Base-by-base conservation (phyloP, 2,888 invertebrate genomes). In the Eupithecia inturbata region DNA sequence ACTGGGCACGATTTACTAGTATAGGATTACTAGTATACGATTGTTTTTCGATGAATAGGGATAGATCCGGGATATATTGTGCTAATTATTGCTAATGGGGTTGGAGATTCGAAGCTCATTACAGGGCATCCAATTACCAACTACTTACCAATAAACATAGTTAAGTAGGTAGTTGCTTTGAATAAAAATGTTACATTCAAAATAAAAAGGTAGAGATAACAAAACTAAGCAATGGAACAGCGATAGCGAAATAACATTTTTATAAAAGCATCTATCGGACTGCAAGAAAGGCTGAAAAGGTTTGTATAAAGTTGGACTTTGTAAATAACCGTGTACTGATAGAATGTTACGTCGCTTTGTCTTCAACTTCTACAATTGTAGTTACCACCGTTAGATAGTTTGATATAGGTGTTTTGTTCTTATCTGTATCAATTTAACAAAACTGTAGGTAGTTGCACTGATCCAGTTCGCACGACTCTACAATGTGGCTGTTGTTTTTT, bases 1-100 rank as follows among this genome's bases (percentile, higher is more conserved):
- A 93, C 92, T 93, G 92, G 89, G 84, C 86, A 86, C 88, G 88
- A 87, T 87, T 84, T 64, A 39, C 64, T n/a, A 83, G 82, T 85
- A 86, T 88, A 88, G 81, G 82, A 83, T 82, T 82, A n/a, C n/a
- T n/a, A 79, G 84, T 83, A 84, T 86, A 84, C 81, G 83, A 85
- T 82, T 85, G 83, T 85, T 86, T 80, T 83, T 83, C 62, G 67
- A 60, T 60, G 67, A 66, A 73, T 68, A 49, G 70, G 67, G 60
- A 71, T 71, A 68, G 71, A 76, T 71, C 71, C 71, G 66, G 68
- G 62, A 57, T 64, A 49, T 70, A 72, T 53, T 72, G 67, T 63
- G 75, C 41, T 68, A 70, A 60, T 26, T 57, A 72, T 70, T 70
- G 75, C 69, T 75, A 71, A 72, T 66, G 67, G 67, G 70, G 64